Conservation (phyloP, 2,797 vertebrate species). For the Pseudochromis fuscus region DNA sequence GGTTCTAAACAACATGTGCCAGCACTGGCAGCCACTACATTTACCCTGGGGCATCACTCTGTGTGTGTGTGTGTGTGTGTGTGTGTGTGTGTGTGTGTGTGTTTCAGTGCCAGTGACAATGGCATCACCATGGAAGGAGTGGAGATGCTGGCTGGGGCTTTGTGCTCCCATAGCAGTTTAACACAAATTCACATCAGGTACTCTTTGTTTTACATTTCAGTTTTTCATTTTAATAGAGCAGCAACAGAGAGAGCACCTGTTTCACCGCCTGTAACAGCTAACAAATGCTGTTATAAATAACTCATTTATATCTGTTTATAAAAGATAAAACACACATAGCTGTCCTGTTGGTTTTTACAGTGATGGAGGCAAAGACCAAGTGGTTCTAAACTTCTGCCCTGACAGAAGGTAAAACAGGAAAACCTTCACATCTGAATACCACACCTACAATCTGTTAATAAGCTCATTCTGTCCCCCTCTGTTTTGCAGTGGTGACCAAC, state of each 20-base stretch:
- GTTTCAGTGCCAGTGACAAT: conserved; percentile 86
- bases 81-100: conserved; percentile 25
- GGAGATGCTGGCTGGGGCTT: conserved; percentile 77
- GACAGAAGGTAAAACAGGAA: conserved; percentile 80
- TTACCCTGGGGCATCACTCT: background rate
- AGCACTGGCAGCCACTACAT: background rate
- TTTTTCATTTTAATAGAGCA: background rate
- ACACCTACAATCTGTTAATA: background rate
- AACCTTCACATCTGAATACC: background rate
- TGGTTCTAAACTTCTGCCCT: conserved; percentile 79
- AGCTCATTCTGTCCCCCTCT: background rate
- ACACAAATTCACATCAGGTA: conserved; percentile 86
- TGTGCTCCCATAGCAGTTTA: conserved; percentile 73
- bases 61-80: background rate
- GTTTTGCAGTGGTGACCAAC: conserved; percentile 44
- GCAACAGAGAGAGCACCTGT: background rate
- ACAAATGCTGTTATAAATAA: background rate
- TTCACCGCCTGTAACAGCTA: background rate
- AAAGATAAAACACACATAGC: background rate
- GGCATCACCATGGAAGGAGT: conserved; percentile 80
- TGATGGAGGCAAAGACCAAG: conserved; percentile 66
- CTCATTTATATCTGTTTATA: background rate
- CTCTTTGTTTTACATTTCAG: background rate
- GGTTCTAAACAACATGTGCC: conserved; percentile 7
- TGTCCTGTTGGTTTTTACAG: conserved; percentile 77